Evolutionary conservation across 2,113 vertebrate species (phyloP), one percentile per base, ranked within the genome.

Genomic region (Engystomops pustulosus): DNA sequence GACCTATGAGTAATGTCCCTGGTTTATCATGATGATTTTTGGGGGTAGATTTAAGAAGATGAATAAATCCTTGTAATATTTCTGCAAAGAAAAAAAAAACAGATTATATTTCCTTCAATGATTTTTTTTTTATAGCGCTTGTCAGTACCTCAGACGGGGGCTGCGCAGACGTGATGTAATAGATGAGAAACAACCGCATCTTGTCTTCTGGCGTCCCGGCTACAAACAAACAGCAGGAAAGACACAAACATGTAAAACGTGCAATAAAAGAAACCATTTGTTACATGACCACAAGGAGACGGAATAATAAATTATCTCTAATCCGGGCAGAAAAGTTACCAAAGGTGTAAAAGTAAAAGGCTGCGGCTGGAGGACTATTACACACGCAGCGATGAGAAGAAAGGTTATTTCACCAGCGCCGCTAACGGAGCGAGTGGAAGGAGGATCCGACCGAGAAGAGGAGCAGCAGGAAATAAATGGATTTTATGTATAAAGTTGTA

Each of bases 151-250:
- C 98, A 85, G 98, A 96, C 30, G 96, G 97, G 58, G 90, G 93
- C 87, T 96, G 96, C 79, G 91, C 92, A 74, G 96, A 91, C 23
- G 95, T 96, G 92, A 99, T 97, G 91, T 97, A 99, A 90, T 94
- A 98, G 91, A 99, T 98, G 74, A 99, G 94, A 90, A 99, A 99
- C n/a, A 99, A 93, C 69, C 98, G 92, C 95, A 99, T 98, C 90
- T 99, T 99, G 89, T 99, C 98, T 87, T 99, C 98, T n/a, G 97
- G 95, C 41, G 97, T 98, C 87, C 98, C 98, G 0, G 96, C 98
- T 99, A 90, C 38, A 86, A 62, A 83, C 53, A 20, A 85, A 55
- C 41, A 85, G 79, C 65, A 55, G 69, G 6, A 62, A n/a, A 75
- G 62, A 68, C 6, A 69, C 20, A 70, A 84, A 84, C 74, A 85